phyloP scores from a whole-genome alignment of 2,113 vertebrate genomes.

The Hippocampus barbouri region DNA sequence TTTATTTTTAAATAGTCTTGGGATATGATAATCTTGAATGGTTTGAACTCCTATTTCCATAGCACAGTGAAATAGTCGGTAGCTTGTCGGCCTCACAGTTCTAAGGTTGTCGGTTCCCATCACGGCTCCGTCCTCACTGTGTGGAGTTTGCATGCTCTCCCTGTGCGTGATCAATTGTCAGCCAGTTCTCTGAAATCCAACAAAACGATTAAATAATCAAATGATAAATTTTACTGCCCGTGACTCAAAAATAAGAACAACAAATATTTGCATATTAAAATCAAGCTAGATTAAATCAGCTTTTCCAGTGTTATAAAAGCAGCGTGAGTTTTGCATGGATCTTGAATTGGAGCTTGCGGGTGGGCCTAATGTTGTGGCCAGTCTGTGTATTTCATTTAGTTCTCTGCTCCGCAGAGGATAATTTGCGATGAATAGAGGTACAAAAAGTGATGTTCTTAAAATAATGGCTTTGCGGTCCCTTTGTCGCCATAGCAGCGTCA shows the following conservation, averaged over 20 bases:
- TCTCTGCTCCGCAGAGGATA: not conserved
- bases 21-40: no score
- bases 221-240: not conserved
- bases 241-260: not conserved
- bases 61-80: no score
- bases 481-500: not conserved
- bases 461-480: conserved; percentile 8
- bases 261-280: not conserved
- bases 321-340: not conserved
- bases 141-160: no score
- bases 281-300: not conserved
- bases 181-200: not conserved
- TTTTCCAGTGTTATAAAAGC: not conserved
- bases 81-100: no score
- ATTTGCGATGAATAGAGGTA: not conserved
- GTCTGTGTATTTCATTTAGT: not conserved
- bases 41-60: no score
- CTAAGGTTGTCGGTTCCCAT: no score
- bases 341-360: not conserved
- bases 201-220: not conserved
- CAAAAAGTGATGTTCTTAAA: not conserved
- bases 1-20: no score
- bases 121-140: no score
- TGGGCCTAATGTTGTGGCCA: not conserved
- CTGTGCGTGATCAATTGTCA: not conserved